Percentiles rank a stretch among this genome's conserved stretches.
Conservation (phyloP, 1,140 invertebrate genomes). For the Diachasmimorpha longicaudata region DNA sequence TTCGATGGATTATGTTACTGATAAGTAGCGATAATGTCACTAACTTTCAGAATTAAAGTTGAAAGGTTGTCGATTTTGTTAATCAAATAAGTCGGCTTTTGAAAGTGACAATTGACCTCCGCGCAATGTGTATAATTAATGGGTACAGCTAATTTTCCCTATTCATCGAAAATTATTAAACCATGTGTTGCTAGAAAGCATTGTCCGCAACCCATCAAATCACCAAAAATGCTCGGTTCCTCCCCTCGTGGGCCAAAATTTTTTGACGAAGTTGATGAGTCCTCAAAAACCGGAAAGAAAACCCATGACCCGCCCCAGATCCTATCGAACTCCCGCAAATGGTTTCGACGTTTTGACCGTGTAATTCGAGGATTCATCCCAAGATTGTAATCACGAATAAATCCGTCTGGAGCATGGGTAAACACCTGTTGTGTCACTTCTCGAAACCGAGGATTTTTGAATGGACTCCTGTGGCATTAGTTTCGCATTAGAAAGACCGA, state of each 20-base stretch:
- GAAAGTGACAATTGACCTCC: too few species aligned
- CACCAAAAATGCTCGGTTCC: too few species aligned
- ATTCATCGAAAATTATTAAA: too few species aligned
- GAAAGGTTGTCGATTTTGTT: too few species aligned
- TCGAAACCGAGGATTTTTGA: slow-evolving; percentile 23
- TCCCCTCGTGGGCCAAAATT: not conserved
- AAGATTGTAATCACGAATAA: slow-evolving; percentile 39
- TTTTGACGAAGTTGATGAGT: not conserved
- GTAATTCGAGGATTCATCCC: slow-evolving; percentile 38
- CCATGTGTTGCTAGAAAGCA: too few species aligned
- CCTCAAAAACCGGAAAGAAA: not conserved
- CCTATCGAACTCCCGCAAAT: not conserved
- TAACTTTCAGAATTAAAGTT: too few species aligned
- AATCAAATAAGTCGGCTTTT: too few species aligned
- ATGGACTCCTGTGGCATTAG: slow-evolving; percentile 33
- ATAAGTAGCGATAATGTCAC: too few species aligned
- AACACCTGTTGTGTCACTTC: slow-evolving; percentile 54
- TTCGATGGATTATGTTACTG: too few species aligned
- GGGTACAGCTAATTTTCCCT: too few species aligned
- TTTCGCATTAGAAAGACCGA: slow-evolving; percentile 54
- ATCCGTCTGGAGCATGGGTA: slow-evolving; percentile 23
- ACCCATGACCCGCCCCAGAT: not conserved
- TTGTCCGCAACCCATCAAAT: too few species aligned
- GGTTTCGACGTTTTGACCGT: slow-evolving; percentile 4
- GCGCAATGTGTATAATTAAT: too few species aligned